phyloP scores from a whole-genome alignment of 2,888 invertebrate genomes.

The Ophion obscuratus region DNA sequence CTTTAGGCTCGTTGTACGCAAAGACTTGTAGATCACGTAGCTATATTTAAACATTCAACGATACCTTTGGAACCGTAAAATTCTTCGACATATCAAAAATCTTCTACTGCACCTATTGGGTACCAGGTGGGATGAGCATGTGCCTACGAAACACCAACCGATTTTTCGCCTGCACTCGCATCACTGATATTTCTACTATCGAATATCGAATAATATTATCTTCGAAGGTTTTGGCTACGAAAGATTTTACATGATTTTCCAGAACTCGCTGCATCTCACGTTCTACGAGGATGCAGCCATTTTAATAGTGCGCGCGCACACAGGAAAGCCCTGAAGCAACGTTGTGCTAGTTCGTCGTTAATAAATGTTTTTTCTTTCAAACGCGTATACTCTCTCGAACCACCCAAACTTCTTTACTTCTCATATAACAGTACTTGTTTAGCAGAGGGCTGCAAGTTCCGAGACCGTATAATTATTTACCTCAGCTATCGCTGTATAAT shows the following conservation, averaged over 20 bases:
- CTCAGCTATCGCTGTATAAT: constrained; percentile 32
- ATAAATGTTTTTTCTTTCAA: constrained; percentile 6
- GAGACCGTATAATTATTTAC: constrained; percentile 36
- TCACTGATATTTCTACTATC: too few relatives aligned
- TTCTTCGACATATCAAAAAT: too few relatives aligned
- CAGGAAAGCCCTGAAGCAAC: not conserved
- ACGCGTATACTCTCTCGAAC: constrained; percentile 25
- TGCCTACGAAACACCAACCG: too few relatives aligned
- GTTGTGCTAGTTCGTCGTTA: not conserved
- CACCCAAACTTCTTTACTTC: constrained; percentile 30
- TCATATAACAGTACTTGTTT: constrained; percentile 24
- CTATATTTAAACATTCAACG: too few relatives aligned
- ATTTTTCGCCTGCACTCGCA: not conserved
- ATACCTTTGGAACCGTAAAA: too few relatives aligned
- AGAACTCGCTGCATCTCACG: not conserved
- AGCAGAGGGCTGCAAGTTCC: constrained; percentile 5
- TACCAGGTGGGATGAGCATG: too few relatives aligned
- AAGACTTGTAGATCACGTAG: too few relatives aligned
- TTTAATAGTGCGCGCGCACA: not conserved
- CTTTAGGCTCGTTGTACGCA: too few relatives aligned
- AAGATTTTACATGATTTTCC: not conserved
- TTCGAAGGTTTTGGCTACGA: too few relatives aligned
- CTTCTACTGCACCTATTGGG: too few relatives aligned
- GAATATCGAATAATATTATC: too few relatives aligned
- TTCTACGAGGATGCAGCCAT: constrained; percentile 1